Base-by-base conservation (phyloP, 2,797 vertebrate genomes). In the Telmatherina bonti region DNA sequence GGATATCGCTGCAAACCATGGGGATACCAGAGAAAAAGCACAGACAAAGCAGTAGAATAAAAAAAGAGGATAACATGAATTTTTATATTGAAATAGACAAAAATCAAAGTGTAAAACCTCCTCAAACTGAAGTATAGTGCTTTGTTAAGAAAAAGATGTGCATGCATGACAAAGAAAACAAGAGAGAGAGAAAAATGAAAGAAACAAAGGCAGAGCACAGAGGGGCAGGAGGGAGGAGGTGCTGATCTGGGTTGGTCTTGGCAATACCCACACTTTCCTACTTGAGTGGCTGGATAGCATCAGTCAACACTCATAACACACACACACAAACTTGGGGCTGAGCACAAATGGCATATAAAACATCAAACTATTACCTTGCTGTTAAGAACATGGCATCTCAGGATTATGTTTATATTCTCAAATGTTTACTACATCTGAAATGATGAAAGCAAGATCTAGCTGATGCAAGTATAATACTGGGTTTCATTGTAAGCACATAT, bases 141-240 rank as follows among this genome's bases (percentile, higher is more conserved):
- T 76, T 72, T 71, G 53, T 81, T 7, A 11, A 62, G 60, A 49
- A 7, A 60, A 8, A 74, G 22, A 69, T 29, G 52, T 13, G 36
- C 59, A 78, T 74, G 78, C 81, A 58, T 47, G 71, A 83, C 41
- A 45, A 54, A 47, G 69, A 67, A 5, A 79, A 27, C 70, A 56
- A 22, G 31, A 75, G 43, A 60, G 64, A 59, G 65, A 70, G 63
- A 72, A 67, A 84, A 62, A 71, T 1, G 77, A 70, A 71, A 53
- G 64, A 88, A 84, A 91, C 85, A 90, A 90, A 91, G 85, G 70
- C 80, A 75, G 74, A 77, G 62, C 43, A 29, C 52, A 26, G 33
- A 61, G 66, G 15, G 30, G 72, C 67, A 67, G 72, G 55, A 75
- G 63, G 57, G 49, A 35, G 60, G 72, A 79, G 71, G 70, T 73